Conservation (phyloP, 1,140 invertebrate genomes). For the Drosophila ambigua region DNA sequence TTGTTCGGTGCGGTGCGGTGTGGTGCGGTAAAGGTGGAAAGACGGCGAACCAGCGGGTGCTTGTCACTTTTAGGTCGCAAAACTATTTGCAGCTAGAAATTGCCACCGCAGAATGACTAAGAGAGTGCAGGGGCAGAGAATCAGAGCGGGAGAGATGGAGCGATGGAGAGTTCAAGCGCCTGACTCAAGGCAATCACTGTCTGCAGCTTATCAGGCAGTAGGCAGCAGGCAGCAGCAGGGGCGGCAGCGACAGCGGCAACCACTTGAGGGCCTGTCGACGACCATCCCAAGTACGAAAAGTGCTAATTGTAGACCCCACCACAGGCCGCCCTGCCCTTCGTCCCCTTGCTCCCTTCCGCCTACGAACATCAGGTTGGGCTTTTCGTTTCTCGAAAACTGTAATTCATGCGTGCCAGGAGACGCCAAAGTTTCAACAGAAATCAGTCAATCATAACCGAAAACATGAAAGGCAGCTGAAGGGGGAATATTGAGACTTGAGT, state of each 20-base stretch:
- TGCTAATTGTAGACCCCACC: conserved; percentile 64
- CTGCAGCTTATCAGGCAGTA: conserved; percentile 60
- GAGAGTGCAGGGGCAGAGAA: neutral
- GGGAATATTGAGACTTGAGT: neutral
- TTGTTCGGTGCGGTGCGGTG: neutral
- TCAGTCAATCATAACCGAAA: conserved; percentile 81
- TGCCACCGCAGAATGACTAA: conserved; percentile 16
- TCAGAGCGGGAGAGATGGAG: neutral
- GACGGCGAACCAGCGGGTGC: neutral
- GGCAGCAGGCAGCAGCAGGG: neutral
- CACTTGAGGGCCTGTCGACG: conserved; percentile 14
- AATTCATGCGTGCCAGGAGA: conserved; percentile 78
- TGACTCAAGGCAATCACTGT: conserved; percentile 65
- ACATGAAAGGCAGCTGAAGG: conserved; percentile 25
- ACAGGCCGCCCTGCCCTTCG: neutral
- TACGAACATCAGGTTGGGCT: conserved; percentile 11
- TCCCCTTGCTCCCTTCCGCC: neutral
- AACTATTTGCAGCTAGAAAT: conserved; percentile 71
- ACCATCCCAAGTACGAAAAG: conserved; percentile 43
- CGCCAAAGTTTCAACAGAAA: conserved; percentile 82
- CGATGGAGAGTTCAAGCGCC: conserved; percentile 68
- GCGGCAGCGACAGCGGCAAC: conserved; percentile 28
- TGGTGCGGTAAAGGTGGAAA: neutral
- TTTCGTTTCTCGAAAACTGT: conserved; percentile 77
- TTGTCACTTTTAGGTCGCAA: conserved; percentile 73